Conservation (phyloP, 2,888 invertebrate species). For the Xanthorhoe spadicearia region DNA sequence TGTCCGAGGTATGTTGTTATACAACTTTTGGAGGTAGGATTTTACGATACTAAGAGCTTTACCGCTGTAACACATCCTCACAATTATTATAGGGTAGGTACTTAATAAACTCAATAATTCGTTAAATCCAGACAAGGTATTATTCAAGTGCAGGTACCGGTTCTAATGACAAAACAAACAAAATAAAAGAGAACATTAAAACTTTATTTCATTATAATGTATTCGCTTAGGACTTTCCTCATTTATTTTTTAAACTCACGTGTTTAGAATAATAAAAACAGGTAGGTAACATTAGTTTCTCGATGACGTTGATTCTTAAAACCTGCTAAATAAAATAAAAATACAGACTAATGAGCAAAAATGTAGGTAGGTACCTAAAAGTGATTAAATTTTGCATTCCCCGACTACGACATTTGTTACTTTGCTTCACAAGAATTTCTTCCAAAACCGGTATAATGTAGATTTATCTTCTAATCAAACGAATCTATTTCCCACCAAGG, state of each 20-base stretch:
- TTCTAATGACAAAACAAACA: constrained; percentile 1
- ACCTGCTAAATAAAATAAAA: not conserved
- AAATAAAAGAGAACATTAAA: not conserved
- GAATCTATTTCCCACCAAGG: not conserved
- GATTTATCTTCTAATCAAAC: not conserved
- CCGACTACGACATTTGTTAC: not conserved
- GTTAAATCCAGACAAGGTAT: constrained; percentile 2
- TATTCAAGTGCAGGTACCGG: not conserved
- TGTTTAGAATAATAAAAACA: too few relatives aligned
- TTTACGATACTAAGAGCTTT: not conserved
- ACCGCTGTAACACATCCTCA: not conserved
- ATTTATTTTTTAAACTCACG: not conserved
- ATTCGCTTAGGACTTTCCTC: not conserved
- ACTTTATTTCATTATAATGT: not conserved
- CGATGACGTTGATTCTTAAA: not conserved
- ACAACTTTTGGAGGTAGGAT: not conserved
- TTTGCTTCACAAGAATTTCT: not conserved
- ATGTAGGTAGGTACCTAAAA: not conserved
- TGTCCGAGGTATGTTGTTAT: not conserved
- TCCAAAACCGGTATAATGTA: not conserved
- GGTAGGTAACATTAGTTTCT: too few relatives aligned
- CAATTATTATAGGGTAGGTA: not conserved
- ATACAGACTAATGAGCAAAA: not conserved
- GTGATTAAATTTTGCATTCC: not conserved
- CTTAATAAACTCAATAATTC: not conserved